These are phyloP conservation scores for Panthera uncia DNA, from an alignment of 2,113 vertebrate genomes.

Conservation along the genomic window DNA sequence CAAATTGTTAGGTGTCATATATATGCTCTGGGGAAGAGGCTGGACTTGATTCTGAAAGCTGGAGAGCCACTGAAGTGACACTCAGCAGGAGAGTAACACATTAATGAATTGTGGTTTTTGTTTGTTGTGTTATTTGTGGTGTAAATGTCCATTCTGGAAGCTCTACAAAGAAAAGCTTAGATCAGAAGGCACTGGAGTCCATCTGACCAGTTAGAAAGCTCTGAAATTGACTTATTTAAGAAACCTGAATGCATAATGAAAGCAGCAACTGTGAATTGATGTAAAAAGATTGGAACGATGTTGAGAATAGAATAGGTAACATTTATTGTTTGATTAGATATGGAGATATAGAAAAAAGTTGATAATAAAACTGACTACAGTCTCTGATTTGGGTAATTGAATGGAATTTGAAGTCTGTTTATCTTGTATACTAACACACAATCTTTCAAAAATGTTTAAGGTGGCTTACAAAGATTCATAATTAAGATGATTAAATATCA, in stretches of 20 bases:
- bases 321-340: neutral
- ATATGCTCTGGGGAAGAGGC: neutral
- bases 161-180: neutral
- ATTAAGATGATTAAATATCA: neutral
- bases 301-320: neutral
- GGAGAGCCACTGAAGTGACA: neutral
- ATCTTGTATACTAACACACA: neutral
- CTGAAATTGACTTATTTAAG: neutral
- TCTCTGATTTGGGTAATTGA: neutral
- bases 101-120: neutral
- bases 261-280: neutral
- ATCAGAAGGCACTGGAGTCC: neutral
- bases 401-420: neutral
- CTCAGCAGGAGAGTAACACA: neutral
- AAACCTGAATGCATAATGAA: neutral
- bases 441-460: neutral
- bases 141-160: neutral
- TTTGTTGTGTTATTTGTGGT: conserved; percentile 23
- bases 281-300: neutral
- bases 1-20: neutral
- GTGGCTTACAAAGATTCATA: neutral
- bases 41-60: neutral
- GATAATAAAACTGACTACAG: neutral
- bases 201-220: neutral
- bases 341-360: neutral